Base-by-base conservation (phyloP, 2,888 invertebrate genomes). In the Drosophila phalerata region DNA sequence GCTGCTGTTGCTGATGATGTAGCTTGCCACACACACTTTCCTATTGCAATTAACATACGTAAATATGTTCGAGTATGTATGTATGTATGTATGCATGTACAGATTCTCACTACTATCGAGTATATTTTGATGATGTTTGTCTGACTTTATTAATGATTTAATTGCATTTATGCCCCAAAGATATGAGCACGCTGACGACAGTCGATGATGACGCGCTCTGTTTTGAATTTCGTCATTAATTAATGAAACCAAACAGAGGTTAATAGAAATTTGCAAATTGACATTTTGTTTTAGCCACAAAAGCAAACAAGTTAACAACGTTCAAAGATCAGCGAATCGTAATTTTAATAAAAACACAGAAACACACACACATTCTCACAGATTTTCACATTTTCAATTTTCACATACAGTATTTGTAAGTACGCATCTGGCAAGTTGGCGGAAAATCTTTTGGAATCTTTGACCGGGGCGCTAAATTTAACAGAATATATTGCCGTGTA, bases 101-200 rank as follows among this genome's bases (percentile, higher is more conserved):
- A 55, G 45, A 37, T 4, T 22, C 55, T 51, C 37, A 45, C 53
- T 73, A 43, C 52, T 70, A 76, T 75, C 58, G 76, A 56, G 66
- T 79, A 64, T 77, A 70, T 74, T 76, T 53, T 73, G 77, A 79
- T 87, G 77, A 79, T 87, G 77, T 75, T 79, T 83, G 88, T 83
- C 83, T 75, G 88, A 58, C 69, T 88, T 83, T 88, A 85, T 88
- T 85, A 85, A 85, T 85, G 78, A 85, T 85, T 88, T 85, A 85
- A 85, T 85, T 85, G 84, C 84, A 86, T 85, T 79, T 81, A 69
- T 80, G 80, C 72, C 81, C 66, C 76, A 68, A 67, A 84, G 86
- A 86, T 86, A 81, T 85, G 79, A 77, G 77, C 67, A 28, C 69
- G 78, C 79, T 76, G 82, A 77, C 79, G 79, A 79, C 87, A 85